phyloP scores from a whole-genome alignment of 2,888 invertebrate species.

The Orchestes rusci region DNA sequence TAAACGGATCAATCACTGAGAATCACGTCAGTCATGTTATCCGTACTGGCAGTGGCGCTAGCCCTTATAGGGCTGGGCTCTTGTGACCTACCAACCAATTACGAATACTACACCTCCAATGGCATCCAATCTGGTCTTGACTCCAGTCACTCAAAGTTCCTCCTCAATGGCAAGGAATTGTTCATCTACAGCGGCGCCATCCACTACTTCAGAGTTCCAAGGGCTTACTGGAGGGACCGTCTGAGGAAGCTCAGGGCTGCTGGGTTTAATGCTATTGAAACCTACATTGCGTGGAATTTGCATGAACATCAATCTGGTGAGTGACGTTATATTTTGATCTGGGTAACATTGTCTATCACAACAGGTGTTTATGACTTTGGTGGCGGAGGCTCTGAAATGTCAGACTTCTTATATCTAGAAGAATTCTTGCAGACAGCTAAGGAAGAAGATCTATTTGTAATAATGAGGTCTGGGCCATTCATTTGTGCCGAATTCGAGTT shows the following conservation, averaged over 20 bases:
- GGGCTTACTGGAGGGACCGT: constrained; percentile 71
- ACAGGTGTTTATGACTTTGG: constrained; percentile 47
- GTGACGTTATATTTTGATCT: constrained; percentile 43
- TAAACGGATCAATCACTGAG: too few species aligned
- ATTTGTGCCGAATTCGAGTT: constrained; percentile 86
- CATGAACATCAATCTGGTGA: constrained; percentile 76
- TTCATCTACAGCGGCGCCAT: constrained; percentile 52
- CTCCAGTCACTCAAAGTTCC: constrained; percentile 37
- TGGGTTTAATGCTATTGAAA: constrained; percentile 81
- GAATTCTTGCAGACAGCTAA: constrained; percentile 66
- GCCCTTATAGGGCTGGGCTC: too few species aligned
- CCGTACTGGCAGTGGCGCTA: too few species aligned
- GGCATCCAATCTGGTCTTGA: constrained; percentile 37
- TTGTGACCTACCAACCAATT: constrained; percentile 37
- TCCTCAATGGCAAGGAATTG: constrained; percentile 42
- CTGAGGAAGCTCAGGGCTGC: constrained; percentile 70
- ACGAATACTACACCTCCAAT: constrained; percentile 45
- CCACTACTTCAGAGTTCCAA: constrained; percentile 80
- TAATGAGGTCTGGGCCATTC: constrained; percentile 83
- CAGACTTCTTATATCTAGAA: constrained; percentile 49
- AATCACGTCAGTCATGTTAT: too few species aligned
- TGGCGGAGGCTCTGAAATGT: constrained; percentile 50
- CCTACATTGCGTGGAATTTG: constrained; percentile 81
- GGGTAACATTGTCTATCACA: too few species aligned
- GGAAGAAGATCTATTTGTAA: constrained; percentile 68